phyloP scores from a whole-genome alignment of 2,797 vertebrate species.

The Lepus oiostolus region DNA sequence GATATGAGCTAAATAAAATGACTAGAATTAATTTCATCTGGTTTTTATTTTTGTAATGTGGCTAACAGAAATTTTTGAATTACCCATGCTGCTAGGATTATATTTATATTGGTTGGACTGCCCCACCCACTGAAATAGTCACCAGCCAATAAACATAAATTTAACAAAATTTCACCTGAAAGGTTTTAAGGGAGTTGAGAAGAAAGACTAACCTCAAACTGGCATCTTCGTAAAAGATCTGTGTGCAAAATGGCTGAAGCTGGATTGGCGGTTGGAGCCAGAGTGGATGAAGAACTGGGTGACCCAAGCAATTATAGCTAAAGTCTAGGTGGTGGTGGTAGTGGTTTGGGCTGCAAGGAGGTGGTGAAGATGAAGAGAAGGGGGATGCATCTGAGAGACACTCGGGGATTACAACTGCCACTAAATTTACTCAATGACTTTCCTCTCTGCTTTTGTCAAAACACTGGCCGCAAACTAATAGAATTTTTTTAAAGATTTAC shows the following conservation, averaged over 20 bases:
- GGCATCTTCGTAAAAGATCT: neutral
- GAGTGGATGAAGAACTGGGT: neutral
- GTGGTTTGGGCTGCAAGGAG: neutral
- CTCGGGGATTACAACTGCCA: neutral
- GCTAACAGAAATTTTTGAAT: conserved; percentile 30
- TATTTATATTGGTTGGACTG: neutral
- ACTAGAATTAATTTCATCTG: conserved; percentile 41
- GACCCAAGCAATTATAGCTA: neutral
- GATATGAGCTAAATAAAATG: conserved; percentile 56
- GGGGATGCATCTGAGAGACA: neutral
- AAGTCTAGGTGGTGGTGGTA: neutral
- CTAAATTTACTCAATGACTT: neutral
- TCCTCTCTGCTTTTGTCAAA: conserved; percentile 23
- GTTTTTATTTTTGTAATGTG: conserved; percentile 30
- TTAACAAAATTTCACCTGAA: conserved; percentile 18
- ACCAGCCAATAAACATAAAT: conserved; percentile 32
- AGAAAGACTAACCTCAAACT: conserved; percentile 5
- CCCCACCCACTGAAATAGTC: neutral
- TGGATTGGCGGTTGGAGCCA: neutral
- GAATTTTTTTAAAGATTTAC: neutral
- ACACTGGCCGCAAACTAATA: neutral
- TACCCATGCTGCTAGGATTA: neutral
- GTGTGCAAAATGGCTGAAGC: neutral
- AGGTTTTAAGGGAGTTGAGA: neutral
- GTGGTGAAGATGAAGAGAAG: neutral